Evolutionary conservation across 2,888 invertebrate genomes (phyloP).

Genomic region (Cantharis flavilabris): DNA sequence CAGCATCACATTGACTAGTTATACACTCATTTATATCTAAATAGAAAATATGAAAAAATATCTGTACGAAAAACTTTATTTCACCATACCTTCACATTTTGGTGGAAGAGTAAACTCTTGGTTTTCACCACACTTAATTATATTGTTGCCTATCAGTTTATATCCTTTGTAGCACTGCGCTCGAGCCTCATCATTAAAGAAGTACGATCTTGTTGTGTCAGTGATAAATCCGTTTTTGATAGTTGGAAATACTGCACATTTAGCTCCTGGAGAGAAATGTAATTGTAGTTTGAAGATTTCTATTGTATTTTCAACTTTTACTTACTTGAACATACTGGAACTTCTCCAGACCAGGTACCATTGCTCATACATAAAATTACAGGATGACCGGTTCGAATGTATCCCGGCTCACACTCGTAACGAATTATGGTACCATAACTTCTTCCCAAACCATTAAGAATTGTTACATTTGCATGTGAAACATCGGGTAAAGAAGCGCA

Average conservation of each 20-base stretch:
- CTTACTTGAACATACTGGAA: conserved; percentile 82
- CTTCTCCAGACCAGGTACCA: conserved; percentile 92
- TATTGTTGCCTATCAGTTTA: conserved; percentile 81
- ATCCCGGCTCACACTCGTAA: conserved; percentile 91
- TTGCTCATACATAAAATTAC: conserved; percentile 94
- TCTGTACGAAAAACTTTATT: background rate
- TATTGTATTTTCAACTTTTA: conserved; percentile 16
- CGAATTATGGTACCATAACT: conserved; percentile 93
- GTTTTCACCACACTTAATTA: conserved; percentile 83
- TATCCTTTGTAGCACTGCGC: conserved; percentile 92
- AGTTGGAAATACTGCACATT: conserved; percentile 75
- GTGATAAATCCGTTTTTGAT: conserved; percentile 88
- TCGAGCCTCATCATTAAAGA: conserved; percentile 86
- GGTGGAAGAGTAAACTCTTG: conserved; percentile 84
- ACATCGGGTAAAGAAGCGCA: conserved; percentile 87
- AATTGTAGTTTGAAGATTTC: background rate
- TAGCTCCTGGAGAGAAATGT: conserved; percentile 57
- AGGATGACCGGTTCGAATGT: conserved; percentile 84
- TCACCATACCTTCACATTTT: conserved; percentile 73
- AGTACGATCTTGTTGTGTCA: conserved; percentile 76
- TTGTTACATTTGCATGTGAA: conserved; percentile 82
- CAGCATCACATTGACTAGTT: conserved; percentile 86
- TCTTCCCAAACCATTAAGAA: conserved; percentile 87
- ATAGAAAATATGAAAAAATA: background rate
- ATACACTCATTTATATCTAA: conserved; percentile 87